phyloP scores from a whole-genome alignment of 2,797 vertebrate species.

The Neosilurus hyrtlii region DNA sequence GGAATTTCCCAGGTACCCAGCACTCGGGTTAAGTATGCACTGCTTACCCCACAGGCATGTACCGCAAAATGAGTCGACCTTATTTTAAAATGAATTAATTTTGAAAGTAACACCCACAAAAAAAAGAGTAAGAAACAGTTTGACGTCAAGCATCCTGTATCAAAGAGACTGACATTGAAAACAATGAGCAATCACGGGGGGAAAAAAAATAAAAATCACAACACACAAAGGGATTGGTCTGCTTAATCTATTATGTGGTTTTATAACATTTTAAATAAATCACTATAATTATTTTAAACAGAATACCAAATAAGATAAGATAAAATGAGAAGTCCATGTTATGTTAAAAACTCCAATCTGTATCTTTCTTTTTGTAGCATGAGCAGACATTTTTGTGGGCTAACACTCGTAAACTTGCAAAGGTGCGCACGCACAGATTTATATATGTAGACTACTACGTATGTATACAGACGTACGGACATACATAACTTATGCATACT shows the following conservation, averaged over 20 bases:
- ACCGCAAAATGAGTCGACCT: neutral
- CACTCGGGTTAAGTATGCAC: neutral
- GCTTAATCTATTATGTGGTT: neutral
- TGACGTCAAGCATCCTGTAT: neutral
- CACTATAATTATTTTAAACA: neutral
- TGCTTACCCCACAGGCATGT: neutral
- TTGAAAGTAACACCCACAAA: neutral
- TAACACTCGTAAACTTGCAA: too few species aligned
- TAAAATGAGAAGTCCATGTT: too few species aligned
- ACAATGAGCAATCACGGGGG: neutral
- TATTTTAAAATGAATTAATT: neutral
- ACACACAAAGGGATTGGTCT: neutral
- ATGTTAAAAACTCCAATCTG: too few species aligned
- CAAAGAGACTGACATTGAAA: neutral
- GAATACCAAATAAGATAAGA: neutral
- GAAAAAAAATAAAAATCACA: neutral
- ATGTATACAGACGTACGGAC: too few species aligned
- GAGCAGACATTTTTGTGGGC: too few species aligned
- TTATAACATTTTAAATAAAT: neutral
- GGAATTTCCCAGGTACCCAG: constrained; percentile 7
- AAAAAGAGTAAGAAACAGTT: neutral
- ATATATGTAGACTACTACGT: too few species aligned
- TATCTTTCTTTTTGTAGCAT: too few species aligned
- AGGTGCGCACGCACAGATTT: too few species aligned
- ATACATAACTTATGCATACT: too few species aligned